phyloP scores from a whole-genome alignment of 2,888 invertebrate species.

The Luperina nickerlii region DNA sequence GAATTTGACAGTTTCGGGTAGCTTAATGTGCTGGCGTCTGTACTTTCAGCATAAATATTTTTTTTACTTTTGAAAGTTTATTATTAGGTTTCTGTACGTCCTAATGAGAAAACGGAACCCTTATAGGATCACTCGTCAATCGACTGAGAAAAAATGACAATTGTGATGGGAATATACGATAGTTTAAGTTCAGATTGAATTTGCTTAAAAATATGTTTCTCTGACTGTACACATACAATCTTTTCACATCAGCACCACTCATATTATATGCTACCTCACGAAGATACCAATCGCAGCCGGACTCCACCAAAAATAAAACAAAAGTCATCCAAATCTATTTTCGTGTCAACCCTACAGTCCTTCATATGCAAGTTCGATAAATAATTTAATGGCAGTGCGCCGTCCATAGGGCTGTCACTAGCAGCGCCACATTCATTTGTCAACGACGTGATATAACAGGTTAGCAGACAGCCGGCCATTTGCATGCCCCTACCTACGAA shows the following conservation, averaged over 20 bases:
- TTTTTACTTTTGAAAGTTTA: neutral
- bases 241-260: neutral
- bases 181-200: neutral
- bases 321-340: slow-evolving; percentile 33
- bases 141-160: neutral
- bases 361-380: slow-evolving; percentile 68
- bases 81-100: neutral
- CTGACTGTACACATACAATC: neutral
- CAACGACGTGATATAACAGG: slow-evolving; percentile 75
- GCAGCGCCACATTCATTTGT: slow-evolving; percentile 79
- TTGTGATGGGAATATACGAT: neutral
- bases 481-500: slow-evolving; percentile 64
- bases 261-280: slow-evolving; percentile 1
- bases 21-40: too few species aligned
- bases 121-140: too few species aligned
- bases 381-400: slow-evolving; percentile 72
- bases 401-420: slow-evolving; percentile 72
- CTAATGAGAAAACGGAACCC: too few species aligned
- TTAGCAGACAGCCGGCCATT: slow-evolving; percentile 68
- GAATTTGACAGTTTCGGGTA: too few species aligned
- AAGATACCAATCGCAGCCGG: slow-evolving; percentile 22
- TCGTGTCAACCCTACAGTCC: slow-evolving; percentile 29
- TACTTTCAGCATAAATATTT: neutral
- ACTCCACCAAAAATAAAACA: slow-evolving; percentile 22
- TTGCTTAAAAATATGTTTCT: neutral